Conservation (phyloP, 2,113 vertebrate species). For the Solea solea region DNA sequence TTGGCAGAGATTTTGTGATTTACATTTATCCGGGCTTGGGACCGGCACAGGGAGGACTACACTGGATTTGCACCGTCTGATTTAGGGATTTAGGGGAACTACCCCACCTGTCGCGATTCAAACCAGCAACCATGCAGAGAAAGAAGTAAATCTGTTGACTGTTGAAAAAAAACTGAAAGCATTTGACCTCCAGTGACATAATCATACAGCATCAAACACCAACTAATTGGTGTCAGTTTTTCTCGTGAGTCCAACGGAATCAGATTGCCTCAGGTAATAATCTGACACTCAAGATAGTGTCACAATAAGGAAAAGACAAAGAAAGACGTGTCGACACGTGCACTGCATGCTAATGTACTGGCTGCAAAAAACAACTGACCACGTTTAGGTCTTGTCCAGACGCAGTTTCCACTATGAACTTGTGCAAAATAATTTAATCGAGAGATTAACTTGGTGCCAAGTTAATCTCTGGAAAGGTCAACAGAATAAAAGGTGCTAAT, state of each 20-base stretch:
- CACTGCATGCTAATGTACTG: slow-evolving; percentile 15
- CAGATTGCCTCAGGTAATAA: not conserved
- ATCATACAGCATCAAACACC: not conserved
- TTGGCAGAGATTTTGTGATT: too few relatives aligned
- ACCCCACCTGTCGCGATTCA: too few relatives aligned
- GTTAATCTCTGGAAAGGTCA: slow-evolving; percentile 62
- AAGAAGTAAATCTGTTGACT: too few relatives aligned
- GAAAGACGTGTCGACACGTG: not conserved
- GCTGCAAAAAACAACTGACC: not conserved
- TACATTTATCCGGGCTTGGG: too few relatives aligned
- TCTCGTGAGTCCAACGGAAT: not conserved
- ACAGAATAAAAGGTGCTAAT: slow-evolving; percentile 29
- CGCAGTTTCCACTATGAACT: slow-evolving; percentile 12
- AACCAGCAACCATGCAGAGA: too few relatives aligned
- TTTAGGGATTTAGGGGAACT: too few relatives aligned
- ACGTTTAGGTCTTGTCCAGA: slow-evolving; percentile 1
- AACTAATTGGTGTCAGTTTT: slow-evolving; percentile 2
- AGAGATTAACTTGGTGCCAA: too few relatives aligned
- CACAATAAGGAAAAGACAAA: slow-evolving; percentile 7
- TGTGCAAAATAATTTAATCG: slow-evolving; percentile 2
- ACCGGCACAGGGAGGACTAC: too few relatives aligned
- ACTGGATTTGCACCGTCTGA: too few relatives aligned
- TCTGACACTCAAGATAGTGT: slow-evolving; percentile 11
- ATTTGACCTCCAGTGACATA: too few relatives aligned
- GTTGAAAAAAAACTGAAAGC: too few relatives aligned